Evolutionary conservation across 2,888 invertebrate genomes (phyloP).

Genomic region (Zhuqinia jingwanae): DNA sequence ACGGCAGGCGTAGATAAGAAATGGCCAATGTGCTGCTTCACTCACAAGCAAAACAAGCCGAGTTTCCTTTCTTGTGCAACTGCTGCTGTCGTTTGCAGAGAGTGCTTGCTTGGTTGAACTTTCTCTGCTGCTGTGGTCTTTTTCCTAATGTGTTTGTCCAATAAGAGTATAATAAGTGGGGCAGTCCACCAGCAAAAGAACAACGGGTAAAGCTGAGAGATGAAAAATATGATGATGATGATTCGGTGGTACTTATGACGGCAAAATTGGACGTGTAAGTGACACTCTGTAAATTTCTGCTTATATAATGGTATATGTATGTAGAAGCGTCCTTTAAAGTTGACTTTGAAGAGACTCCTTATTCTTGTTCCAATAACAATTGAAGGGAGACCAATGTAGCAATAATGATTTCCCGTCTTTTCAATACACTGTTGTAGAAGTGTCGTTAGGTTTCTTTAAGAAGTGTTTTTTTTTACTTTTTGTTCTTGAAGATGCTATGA

Average conservation of each 20-base stretch:
- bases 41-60: conserved; percentile 22
- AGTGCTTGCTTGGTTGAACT: conserved; percentile 37
- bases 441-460: background rate
- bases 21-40: background rate
- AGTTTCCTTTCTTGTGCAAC: conserved; percentile 32
- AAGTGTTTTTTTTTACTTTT: background rate
- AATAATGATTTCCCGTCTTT: conserved; percentile 40
- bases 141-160: background rate
- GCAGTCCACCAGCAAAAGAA: no score
- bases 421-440: background rate
- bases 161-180: background rate
- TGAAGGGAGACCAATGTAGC: conserved; percentile 19
- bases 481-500: background rate
- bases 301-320: background rate
- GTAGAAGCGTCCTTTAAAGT: background rate
- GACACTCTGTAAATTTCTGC: conserved; percentile 27
- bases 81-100: conserved; percentile 49
- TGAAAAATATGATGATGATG: background rate
- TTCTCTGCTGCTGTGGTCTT: background rate
- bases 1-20: conserved; percentile 32
- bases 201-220: background rate
- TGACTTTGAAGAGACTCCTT: conserved; percentile 22
- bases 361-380: background rate
- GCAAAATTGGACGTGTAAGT: conserved; percentile 43
- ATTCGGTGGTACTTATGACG: conserved; percentile 31